Evolutionary conservation across 2,888 invertebrate genomes (phyloP), one percentile per base, ranked within the genome.

Genomic region (Geophilus truncorum): DNA sequence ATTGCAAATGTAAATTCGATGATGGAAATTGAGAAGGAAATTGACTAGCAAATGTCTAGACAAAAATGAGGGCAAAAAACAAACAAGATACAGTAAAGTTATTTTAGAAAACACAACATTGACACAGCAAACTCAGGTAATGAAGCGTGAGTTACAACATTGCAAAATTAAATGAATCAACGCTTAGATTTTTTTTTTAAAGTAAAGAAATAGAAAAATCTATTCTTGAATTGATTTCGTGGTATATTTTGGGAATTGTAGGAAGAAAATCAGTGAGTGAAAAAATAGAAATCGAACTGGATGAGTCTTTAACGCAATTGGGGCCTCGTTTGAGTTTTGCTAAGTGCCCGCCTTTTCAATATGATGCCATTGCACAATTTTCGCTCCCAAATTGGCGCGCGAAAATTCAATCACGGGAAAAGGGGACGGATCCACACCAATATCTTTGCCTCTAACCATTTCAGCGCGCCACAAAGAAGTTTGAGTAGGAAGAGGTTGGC

Each of bases 311-410:
- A 70, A 70, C 25, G 25, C 70, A 70, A 70, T 70, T 70, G 70
- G 70, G 28, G 28, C 70, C 25, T 70, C 70, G 28, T 70, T 70
- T 70, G 70, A 70, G 70, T 70, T 28, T 70, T 25, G 57, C 70
- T 70, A 70, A 70, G 70, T 70, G 70, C 70, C 25, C 25, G 28
- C 70, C 9, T 70, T n/a, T 70, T 70, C 70, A 70, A 70, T 70
- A 70, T 70, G 70, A 70, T 70, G 70, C 70, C 70, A 70, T 70
- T 70, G 70, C 70, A 70, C 70, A 70, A 70, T 70, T 70, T 70
- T 70, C 70, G 15, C 70, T 70, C 70, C 70, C 70, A 70, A 70
- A 70, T 70, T 70, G 70, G 12, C 28, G n/a, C 70, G 70, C 28
- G 70, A 70, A 70, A 70, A 70, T 70, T 70, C 25, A 70, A 70